Conservation (phyloP, 2,888 invertebrate species). For the Cephus pygmeus region DNA sequence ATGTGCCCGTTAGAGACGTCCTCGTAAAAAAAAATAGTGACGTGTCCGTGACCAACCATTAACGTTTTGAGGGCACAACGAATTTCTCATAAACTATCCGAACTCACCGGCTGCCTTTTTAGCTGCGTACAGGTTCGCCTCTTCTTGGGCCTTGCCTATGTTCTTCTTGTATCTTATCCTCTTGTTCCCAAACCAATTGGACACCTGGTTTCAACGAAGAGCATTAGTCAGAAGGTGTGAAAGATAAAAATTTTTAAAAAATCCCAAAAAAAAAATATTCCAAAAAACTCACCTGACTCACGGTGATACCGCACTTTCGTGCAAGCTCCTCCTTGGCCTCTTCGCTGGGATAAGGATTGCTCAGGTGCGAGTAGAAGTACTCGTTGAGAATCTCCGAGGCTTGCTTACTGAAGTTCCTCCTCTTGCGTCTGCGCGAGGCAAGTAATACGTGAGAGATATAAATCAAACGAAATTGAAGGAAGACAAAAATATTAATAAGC, state of each 20-base stretch:
- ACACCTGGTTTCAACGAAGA: constrained; percentile 72
- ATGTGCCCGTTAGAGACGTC: background rate
- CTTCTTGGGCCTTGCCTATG: constrained; percentile 99
- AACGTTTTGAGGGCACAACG: background rate
- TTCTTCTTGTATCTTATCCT: constrained; percentile 99
- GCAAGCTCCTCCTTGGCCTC: constrained; percentile 99
- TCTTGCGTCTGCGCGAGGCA: constrained; percentile 74
- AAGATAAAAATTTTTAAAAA: background rate
- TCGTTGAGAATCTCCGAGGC: constrained; percentile 99
- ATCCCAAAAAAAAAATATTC: background rate
- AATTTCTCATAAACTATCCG: constrained; percentile 1
- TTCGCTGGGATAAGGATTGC: constrained; percentile 99
- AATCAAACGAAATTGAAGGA: background rate
- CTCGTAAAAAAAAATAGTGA: background rate
- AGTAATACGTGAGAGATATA: background rate
- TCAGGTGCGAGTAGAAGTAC: constrained; percentile 99
- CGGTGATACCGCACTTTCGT: constrained; percentile 98
- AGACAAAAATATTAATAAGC: background rate
- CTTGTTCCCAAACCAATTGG: constrained; percentile 99
- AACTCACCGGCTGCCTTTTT: constrained; percentile 92
- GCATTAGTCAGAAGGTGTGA: background rate
- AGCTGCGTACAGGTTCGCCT: constrained; percentile 98
- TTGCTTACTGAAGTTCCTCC: constrained; percentile 99
- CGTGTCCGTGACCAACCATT: background rate
- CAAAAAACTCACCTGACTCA: constrained; percentile 80